Base-by-base conservation (phyloP, 2,888 invertebrate species). In the Aleiodes alternator region DNA sequence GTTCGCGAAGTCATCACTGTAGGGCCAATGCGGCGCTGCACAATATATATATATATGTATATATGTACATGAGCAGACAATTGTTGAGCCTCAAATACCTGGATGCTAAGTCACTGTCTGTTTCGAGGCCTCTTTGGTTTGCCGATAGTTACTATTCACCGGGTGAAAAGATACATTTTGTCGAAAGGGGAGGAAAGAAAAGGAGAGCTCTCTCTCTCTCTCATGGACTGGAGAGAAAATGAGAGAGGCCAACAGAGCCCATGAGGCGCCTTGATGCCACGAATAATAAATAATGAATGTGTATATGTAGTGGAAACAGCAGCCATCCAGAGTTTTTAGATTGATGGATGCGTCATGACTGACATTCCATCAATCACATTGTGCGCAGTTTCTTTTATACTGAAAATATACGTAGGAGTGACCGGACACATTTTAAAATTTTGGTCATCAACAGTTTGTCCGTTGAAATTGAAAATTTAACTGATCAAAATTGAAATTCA, bases 341-440 rank as follows among this genome's bases (percentile, higher is more conserved):
- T 89, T 87, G 89, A 89, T 89, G 87, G 89, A 87, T 84, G 81
- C 81, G 85, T 82, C 88, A 85, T 88, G 88, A 88, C 88, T 88
- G 88, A 89, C 88, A 85, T 84, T 88, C 88, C 88, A 89, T 89
- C 89, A 87, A 89, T 89, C 89, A 88, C 84, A 71, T 75, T 53
- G n/a, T 53, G 16, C 51, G 48, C 23, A 57, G 70, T 23, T 38
- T 16, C 16, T 57, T 55, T 16, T 38, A 56, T 55, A 11, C 16
- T 38, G 38, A 31, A 51, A 31, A n/a, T 23, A 31, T 12, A 5
- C 11, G 29, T 43, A 23, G 77, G 78, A 80, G 80, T 76, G 80
- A 79, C 76, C 77, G 59, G 56, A 64, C 43, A 64, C 64, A 11
- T 16, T 64, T 9, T 48, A 16, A 11, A 16, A n/a, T 55, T 55